phyloP scores from a whole-genome alignment of 2,113 vertebrate species.

The Ameiurus melas region DNA sequence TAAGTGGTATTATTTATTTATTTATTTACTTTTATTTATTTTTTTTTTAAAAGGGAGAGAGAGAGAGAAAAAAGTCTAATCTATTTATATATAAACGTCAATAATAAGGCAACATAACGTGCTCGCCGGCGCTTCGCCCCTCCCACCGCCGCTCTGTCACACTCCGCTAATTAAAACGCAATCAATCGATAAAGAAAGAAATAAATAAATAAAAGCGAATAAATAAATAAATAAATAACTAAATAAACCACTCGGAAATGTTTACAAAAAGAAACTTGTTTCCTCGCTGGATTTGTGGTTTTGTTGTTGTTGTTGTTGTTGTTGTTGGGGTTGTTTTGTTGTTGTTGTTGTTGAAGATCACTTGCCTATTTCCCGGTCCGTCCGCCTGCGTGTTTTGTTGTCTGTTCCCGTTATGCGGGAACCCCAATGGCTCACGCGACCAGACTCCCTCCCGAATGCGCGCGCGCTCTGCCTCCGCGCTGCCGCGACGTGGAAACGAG shows the following conservation, averaged over 20 bases:
- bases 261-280: slow-evolving; percentile 50
- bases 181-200: slow-evolving; percentile 72
- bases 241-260: slow-evolving; percentile 49
- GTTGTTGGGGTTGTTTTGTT: slow-evolving; percentile 10
- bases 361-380: slow-evolving; percentile 78
- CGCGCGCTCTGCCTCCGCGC: slow-evolving; percentile 77
- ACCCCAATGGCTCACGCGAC: slow-evolving; percentile 76
- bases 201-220: slow-evolving; percentile 57
- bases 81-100: slow-evolving; percentile 24
- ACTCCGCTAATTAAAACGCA: slow-evolving; percentile 81
- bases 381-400: slow-evolving; percentile 65
- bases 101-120: slow-evolving; percentile 66
- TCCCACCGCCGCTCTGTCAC: slow-evolving; percentile 70
- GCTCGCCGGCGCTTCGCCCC: slow-evolving; percentile 68
- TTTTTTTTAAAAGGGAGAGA: too few relatives aligned
- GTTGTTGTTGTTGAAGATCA: slow-evolving; percentile 64
- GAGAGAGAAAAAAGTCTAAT: neutral
- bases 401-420: slow-evolving; percentile 70
- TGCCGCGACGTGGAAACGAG: slow-evolving; percentile 78
- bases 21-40: neutral
- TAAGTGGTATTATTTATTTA: slow-evolving; percentile 6
- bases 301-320: slow-evolving; percentile 36
- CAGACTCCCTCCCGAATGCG: slow-evolving; percentile 77
- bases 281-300: slow-evolving; percentile 9
- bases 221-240: slow-evolving; percentile 59